These are phyloP conservation scores for Platanista minor DNA, from an alignment of 2,113 vertebrate genomes.

Conservation along the genomic window DNA sequence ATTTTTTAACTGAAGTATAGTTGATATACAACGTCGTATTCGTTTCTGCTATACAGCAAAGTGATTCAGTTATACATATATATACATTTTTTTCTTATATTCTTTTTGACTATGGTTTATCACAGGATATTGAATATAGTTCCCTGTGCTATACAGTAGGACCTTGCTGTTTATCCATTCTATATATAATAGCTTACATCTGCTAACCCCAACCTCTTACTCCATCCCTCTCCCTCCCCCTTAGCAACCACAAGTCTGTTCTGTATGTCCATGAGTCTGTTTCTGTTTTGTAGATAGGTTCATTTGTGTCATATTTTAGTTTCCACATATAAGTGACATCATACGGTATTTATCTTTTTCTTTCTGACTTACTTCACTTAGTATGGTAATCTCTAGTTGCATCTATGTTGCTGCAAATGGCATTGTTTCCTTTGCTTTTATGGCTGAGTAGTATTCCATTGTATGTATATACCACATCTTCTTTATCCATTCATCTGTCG, in stretches of 20 bases:
- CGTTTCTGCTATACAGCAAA: background rate
- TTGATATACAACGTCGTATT: background rate
- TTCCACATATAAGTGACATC: background rate
- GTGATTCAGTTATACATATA: background rate
- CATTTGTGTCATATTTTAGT: background rate
- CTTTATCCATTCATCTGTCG: background rate
- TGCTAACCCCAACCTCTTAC: background rate
- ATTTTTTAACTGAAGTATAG: background rate
- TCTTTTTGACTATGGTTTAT: background rate
- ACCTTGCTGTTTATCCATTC: no score
- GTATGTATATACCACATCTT: background rate
- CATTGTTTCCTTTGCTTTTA: background rate
- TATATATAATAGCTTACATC: background rate
- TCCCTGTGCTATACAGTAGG: no score
- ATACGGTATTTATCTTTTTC: background rate
- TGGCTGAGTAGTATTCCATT: background rate
- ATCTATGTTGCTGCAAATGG: background rate
- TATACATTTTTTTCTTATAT: background rate
- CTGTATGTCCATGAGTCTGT: background rate
- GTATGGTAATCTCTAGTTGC: background rate
- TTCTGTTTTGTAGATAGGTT: background rate
- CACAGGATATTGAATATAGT: background rate
- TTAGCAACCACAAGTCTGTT: background rate
- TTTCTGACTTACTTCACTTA: background rate
- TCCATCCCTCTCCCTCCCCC: no score